These are phyloP conservation scores for Leucozona laternaria DNA, from an alignment of 2,888 invertebrate species.

Conservation along the genomic window DNA sequence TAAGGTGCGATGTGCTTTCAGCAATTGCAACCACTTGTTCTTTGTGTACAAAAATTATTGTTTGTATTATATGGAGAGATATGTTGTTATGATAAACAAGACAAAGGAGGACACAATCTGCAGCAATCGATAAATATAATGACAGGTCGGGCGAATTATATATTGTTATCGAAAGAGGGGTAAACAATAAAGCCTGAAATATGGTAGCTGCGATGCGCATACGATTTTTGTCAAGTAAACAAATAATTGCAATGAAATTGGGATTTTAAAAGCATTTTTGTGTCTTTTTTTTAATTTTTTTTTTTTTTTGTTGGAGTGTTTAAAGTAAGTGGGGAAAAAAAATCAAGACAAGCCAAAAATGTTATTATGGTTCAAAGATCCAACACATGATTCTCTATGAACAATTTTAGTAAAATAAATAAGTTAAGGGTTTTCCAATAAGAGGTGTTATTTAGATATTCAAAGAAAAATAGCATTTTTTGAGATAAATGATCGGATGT, in stretches of 20 bases:
- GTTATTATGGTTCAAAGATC: too few species aligned
- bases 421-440: too few species aligned
- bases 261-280: background rate
- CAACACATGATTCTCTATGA: too few species aligned
- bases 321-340: too few species aligned
- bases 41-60: background rate
- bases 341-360: too few species aligned
- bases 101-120: slow-evolving; percentile 13
- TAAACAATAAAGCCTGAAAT: background rate
- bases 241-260: background rate
- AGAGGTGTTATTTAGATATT: too few species aligned
- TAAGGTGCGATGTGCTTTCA: background rate
- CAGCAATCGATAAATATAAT: slow-evolving; percentile 25
- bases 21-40: slow-evolving; percentile 29
- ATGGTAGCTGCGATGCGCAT: slow-evolving; percentile 3
- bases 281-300: background rate
- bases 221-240: background rate
- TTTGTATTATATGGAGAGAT: background rate
- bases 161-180: background rate
- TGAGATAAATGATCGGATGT: too few species aligned
- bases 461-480: too few species aligned
- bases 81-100: slow-evolving; percentile 16
- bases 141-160: slow-evolving; percentile 10
- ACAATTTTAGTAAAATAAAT: too few species aligned
- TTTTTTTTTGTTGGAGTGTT: too few species aligned